phyloP scores from a whole-genome alignment of 2,113 vertebrate genomes.

The Egretta garzetta region DNA sequence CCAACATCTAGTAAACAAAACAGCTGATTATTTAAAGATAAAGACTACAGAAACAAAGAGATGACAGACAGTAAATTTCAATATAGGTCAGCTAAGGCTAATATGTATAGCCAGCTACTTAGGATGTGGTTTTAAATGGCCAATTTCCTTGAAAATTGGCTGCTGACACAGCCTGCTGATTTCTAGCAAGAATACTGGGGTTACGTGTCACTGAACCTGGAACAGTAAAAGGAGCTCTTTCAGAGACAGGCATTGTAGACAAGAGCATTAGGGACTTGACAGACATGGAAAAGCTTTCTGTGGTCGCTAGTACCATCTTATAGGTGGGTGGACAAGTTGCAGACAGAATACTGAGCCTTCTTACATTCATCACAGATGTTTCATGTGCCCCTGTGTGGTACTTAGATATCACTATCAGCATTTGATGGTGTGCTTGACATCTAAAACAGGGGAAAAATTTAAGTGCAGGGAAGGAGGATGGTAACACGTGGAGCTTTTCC shows the following conservation, averaged over 20 bases:
- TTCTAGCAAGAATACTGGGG: background rate
- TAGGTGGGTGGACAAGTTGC: background rate
- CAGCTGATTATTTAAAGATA: conserved; percentile 17
- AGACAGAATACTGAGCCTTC: background rate
- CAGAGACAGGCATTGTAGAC: accelerated
- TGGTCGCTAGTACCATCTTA: background rate
- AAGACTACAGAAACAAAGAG: background rate
- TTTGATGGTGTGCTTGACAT: background rate
- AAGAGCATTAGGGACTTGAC: background rate
- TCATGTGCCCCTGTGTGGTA: background rate
- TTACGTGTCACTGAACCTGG: background rate
- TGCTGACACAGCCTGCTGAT: background rate
- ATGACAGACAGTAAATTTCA: background rate
- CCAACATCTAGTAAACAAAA: background rate
- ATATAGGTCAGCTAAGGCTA: background rate
- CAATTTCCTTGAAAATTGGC: background rate
- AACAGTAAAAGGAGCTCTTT: background rate
- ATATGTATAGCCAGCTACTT: background rate
- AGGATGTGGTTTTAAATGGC: background rate
- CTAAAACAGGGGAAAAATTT: background rate
- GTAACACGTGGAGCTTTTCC: background rate
- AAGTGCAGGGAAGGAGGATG: background rate
- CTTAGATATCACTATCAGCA: background rate
- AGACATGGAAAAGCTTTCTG: background rate
- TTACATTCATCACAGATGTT: background rate